Evolutionary conservation across 2,888 invertebrate genomes (phyloP), one percentile per base, ranked within the genome.

Genomic region (Diadegma fenestrale): DNA sequence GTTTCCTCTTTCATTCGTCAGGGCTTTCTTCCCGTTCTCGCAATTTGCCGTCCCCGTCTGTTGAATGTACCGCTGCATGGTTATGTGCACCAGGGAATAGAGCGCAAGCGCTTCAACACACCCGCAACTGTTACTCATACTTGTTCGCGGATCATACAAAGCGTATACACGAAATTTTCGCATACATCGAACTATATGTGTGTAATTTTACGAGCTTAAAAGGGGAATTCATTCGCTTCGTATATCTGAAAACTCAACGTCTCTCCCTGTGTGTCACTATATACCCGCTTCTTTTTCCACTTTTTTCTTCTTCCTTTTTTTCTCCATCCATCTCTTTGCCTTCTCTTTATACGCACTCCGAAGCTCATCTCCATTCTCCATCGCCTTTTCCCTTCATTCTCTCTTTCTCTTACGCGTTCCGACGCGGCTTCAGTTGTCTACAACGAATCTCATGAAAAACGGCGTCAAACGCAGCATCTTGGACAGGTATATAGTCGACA

Each of bases 101-200:
- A 68, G 82, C 86, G 80, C 85, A 79, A 61, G 81, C 84, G 66
- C 86, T 48, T 58, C 69, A 26, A 61, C 58, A 61, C 68, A 69
- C 69, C 61, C 79, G 69, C 79, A 26, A 61, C 26, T 43, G n/a
- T 63, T n/a, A 73, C 30, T 30, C 54, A 54, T 43, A 54, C 43
- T 61, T 43, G 43, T 26, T 33, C 33, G 37, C 37, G 10, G 30
- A 43, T 17, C 30, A 73, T 43, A 22, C 73, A 26, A 10, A 61
- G 73, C 26, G 43, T 61, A 69, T 30, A 54, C 58, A 58, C 61
- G 41, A 61, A 73, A 43, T 41, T 43, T 54, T 37, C 51, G 51
- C n/a, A 43, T 22, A 66, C 17, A 43, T 12, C 5, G 5, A 26
- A 14, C 6, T 43, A 14, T 43, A 43, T 10, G 8, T 30, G 10